Percentiles rank a stretch among this genome's conserved stretches.
Evolutionary conservation across 2,888 invertebrate genomes (phyloP).

Genomic region (Sthenelais limicola): DNA sequence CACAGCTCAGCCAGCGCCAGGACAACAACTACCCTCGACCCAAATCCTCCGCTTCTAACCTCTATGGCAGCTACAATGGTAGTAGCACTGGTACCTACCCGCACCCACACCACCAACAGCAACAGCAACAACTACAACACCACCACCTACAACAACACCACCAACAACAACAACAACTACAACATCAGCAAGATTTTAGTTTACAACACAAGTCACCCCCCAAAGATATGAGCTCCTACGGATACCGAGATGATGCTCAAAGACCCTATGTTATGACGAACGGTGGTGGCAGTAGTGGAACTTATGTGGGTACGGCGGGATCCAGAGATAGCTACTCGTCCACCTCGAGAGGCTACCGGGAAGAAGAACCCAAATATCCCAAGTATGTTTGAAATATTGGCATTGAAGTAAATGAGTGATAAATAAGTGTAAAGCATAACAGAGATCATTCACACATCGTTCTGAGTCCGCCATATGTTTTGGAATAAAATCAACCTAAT

Average conservation of each 20-base stretch:
- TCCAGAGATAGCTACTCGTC: slow-evolving; percentile 22
- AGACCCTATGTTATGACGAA: slow-evolving; percentile 11
- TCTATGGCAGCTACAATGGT: slow-evolving; percentile 15
- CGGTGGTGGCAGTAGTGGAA: not conserved
- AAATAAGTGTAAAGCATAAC: too few species aligned
- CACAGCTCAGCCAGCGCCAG: slow-evolving; percentile 36
- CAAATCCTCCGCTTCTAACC: slow-evolving; percentile 7
- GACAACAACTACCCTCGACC: slow-evolving; percentile 17
- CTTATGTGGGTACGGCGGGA: slow-evolving; percentile 11
- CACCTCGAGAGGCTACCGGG: slow-evolving; percentile 19
- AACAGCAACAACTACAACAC: not conserved
- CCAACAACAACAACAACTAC: too few species aligned
- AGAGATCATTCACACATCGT: too few species aligned
- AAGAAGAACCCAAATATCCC: slow-evolving; percentile 26
- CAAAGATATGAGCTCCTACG: not conserved
- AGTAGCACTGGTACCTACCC: not conserved
- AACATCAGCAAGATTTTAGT: too few species aligned
- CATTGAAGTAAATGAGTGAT: too few species aligned
- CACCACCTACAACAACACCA: too few species aligned
- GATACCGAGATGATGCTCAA: not conserved
- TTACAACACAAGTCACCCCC: too few species aligned
- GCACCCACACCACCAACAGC: not conserved
- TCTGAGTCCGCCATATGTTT: too few species aligned
- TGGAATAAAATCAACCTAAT: too few species aligned
- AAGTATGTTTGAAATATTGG: slow-evolving; percentile 8